Base-by-base conservation (phyloP, 2,113 vertebrate species). In the Zeus faber region DNA sequence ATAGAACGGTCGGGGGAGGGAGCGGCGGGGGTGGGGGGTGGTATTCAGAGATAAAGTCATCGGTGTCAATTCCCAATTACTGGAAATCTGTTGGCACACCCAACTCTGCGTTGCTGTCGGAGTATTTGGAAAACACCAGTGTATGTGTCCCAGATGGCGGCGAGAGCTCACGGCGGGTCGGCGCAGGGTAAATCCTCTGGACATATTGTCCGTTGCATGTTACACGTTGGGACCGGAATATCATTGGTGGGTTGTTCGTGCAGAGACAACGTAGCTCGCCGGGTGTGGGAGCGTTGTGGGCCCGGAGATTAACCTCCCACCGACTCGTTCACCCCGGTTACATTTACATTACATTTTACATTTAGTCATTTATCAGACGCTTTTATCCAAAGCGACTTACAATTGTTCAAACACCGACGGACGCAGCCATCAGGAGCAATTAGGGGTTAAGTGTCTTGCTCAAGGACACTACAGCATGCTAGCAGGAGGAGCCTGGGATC, bases 281-380 rank as follows among this genome's bases (percentile, higher is more conserved):
- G 70, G 49, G 37, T 60, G 44, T 58, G 48, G 45, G 37, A 35
- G 26, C 18, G 26, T 52, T 53, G 57, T 58, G n/a, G n/a, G n/a
- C n/a, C 26, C 46, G 22, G 22, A 55, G 69, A 80, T 85, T 65
- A 76, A 74, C 65, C 55, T 54, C 39, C 58, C 24, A 48, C 43
- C n/a, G n/a, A n/a, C n/a, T n/a, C 69, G 31, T 58, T 79, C 57
- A 75, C 54, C 60, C 27, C 6, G 39, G 62, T 58, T 67, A 61
- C 47, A 29, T 25, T 27, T n/a, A 45, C 43, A 45, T 6, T 31
- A 31, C 6, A 11, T 31, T n/a, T n/a, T n/a, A n/a, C n/a, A n/a
- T n/a, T n/a, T n/a, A n/a, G n/a, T n/a, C n/a, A n/a, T n/a, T n/a
- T n/a, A n/a, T n/a, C n/a, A n/a, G n/a, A n/a, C n/a, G n/a, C n/a